Conservation (phyloP, 2,888 invertebrate species). For the Eupithecia subumbrata region DNA sequence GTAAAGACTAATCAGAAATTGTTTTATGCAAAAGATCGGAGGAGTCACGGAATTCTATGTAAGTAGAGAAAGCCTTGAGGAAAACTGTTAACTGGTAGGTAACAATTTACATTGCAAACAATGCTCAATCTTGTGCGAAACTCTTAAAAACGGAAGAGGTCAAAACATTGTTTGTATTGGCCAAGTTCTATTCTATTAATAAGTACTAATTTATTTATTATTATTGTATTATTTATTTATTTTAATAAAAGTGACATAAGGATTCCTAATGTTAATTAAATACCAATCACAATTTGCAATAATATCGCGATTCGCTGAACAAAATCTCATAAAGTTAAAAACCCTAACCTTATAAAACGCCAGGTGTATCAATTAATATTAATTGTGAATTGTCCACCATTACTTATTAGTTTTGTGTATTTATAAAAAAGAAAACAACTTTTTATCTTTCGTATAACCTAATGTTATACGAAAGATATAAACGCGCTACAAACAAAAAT, state of each 20-base stretch:
- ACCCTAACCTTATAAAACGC: neutral
- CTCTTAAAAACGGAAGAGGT: neutral
- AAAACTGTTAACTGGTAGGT: conserved; percentile 37
- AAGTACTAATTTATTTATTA: too few relatives aligned
- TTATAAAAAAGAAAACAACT: too few relatives aligned
- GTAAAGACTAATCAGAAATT: neutral
- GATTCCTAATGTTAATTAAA: neutral
- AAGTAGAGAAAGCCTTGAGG: conserved; percentile 41
- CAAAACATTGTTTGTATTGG: neutral
- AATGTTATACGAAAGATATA: too few relatives aligned
- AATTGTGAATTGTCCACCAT: too few relatives aligned
- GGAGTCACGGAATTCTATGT: conserved; percentile 23
- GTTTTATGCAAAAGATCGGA: conserved; percentile 5
- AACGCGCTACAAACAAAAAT: neutral
- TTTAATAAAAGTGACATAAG: neutral
- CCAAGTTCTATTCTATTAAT: neutral
- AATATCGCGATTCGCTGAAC: neutral
- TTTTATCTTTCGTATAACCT: too few relatives aligned
- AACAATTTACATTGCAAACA: conserved; percentile 36
- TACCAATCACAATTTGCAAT: neutral
- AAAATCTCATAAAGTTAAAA: neutral
- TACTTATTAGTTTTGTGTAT: too few relatives aligned
- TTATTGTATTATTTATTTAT: too few relatives aligned
- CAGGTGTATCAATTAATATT: neutral
- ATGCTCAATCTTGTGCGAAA: conserved; percentile 9